Conservation (phyloP, 2,888 invertebrate species). For the Noctua janthe region DNA sequence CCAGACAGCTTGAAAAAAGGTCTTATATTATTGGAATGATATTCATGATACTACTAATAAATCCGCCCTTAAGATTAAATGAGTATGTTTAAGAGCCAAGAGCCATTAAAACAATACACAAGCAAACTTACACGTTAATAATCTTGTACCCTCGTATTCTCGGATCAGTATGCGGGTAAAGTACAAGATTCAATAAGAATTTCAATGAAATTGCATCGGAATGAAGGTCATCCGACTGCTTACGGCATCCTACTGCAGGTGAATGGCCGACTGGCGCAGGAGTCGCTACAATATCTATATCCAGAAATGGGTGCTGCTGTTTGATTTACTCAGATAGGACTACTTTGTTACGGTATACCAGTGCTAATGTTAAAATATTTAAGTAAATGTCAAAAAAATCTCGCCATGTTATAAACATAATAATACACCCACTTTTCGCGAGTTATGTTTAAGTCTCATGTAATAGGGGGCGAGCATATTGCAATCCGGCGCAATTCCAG, state of each 20-base stretch:
- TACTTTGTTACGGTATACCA: slow-evolving; percentile 19
- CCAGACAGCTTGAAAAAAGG: not conserved
- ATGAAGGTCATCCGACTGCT: slow-evolving; percentile 68
- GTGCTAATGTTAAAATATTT: slow-evolving; percentile 1
- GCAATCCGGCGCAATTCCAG: too few species aligned
- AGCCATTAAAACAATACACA: slow-evolving; percentile 6
- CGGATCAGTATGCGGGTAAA: slow-evolving; percentile 45
- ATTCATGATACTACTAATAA: not conserved
- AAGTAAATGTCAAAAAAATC: not conserved
- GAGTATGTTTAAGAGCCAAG: not conserved
- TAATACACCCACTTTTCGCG: too few species aligned
- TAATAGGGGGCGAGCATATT: too few species aligned
- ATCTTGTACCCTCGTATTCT: slow-evolving; percentile 21
- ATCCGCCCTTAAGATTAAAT: not conserved
- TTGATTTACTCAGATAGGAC: slow-evolving; percentile 44
- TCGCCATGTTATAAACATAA: not conserved
- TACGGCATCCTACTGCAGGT: slow-evolving; percentile 69
- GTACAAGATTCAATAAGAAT: slow-evolving; percentile 58
- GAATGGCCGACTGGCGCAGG: slow-evolving; percentile 68
- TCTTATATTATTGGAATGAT: not conserved
- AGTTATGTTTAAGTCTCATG: too few species aligned
- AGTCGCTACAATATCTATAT: slow-evolving; percentile 60
- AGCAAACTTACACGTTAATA: slow-evolving; percentile 15
- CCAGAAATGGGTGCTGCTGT: slow-evolving; percentile 48
- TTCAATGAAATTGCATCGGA: slow-evolving; percentile 65